phyloP scores from a whole-genome alignment of 2,888 invertebrate species.

The Ctena decussata region DNA sequence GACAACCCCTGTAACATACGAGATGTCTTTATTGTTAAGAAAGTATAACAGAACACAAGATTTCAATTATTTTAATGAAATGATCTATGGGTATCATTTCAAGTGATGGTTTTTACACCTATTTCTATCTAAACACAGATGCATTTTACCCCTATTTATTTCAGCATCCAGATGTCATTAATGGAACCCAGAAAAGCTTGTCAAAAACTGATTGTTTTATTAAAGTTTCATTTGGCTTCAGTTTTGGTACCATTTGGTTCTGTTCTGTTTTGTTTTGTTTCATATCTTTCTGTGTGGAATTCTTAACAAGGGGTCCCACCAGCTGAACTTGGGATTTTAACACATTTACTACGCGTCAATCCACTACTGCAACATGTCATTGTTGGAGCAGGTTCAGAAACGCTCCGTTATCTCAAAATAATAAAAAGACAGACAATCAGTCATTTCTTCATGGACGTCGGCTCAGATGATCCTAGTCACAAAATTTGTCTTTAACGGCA shows the following conservation, averaged over 20 bases:
- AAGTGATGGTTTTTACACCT: background rate
- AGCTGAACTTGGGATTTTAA: too few relatives aligned
- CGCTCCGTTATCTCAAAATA: too few relatives aligned
- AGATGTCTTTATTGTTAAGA: background rate
- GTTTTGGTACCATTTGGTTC: background rate
- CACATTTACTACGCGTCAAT: too few relatives aligned
- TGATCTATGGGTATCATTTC: background rate
- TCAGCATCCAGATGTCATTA: background rate
- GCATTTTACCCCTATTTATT: background rate
- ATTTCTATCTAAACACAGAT: conserved; percentile 1
- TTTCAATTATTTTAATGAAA: conserved; percentile 6
- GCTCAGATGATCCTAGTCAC: too few relatives aligned
- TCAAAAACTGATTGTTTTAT: conserved; percentile 9
- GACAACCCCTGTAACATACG: background rate
- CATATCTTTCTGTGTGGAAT: too few relatives aligned
- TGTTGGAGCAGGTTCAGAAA: too few relatives aligned
- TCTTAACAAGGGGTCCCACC: too few relatives aligned
- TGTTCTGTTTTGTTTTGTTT: too few relatives aligned
- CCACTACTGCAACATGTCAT: too few relatives aligned
- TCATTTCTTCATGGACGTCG: too few relatives aligned
- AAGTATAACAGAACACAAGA: background rate
- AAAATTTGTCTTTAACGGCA: too few relatives aligned
- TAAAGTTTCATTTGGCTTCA: background rate
- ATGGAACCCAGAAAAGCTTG: background rate
- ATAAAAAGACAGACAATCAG: too few relatives aligned